Evolutionary conservation across 2,888 invertebrate species (phyloP), one percentile per base, ranked within the genome.

Genomic region (Plebejus argus): DNA sequence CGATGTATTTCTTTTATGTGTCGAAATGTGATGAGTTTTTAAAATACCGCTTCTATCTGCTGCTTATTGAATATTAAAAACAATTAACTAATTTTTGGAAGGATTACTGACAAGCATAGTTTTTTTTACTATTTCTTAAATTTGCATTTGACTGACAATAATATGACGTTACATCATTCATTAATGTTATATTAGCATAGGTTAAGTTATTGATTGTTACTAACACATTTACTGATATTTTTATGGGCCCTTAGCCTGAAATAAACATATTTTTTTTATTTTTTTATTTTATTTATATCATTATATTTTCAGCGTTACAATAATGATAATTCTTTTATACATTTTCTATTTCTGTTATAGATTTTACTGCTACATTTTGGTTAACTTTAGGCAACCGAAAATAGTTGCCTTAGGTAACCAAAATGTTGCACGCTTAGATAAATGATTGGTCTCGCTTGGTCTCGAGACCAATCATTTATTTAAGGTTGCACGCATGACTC

Each of bases 1-100:
- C 39, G 35, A 39, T 23, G 72, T 72, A 72, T 49, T 72, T 74
- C 49, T 53, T 74, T 53, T 53, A 20, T 53, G 20, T 72, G 39
- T 74, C 49, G 66, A 66, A 66, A 33, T 66, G 66, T 66, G 28
- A 66, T 28, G 66, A 66, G 33, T 66, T 66, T 66, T 28, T 66
- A 33, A 15, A 66, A 66, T 66, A 66, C 15, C 15, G 28, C 61
- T 20, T n/a, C n/a, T n/a, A n/a, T 20, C 28, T 28, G 28, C 28
- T 66, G 6, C 53, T 53, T 18, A 49, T 49, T 45, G 18, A 53
- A 53, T 15, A 15, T 2, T 53, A 1, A 3, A 0, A 10, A 45
- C 15, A 15, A 3, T 49, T 53, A 53, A 53, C 18, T 15, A 53
- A 53, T 53, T 53, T 53, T 53, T 53, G 18, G 18, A 15, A 15